Evolutionary conservation across 1,140 invertebrate genomes (phyloP).

Genomic region (Drosophila nikananu): DNA sequence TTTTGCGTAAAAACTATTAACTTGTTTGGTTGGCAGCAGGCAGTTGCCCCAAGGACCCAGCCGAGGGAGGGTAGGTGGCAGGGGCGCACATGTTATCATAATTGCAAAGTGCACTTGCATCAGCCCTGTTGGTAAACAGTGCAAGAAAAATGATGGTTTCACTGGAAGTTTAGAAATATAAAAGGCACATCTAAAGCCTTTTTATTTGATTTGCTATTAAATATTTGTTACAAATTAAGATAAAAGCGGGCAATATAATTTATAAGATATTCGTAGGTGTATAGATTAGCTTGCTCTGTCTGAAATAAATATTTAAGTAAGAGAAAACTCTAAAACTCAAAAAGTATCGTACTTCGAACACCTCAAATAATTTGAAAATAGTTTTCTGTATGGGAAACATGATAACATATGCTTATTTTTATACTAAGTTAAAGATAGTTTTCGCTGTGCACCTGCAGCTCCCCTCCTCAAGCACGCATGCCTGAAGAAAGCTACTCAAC

Average conservation of each 20-base stretch:
- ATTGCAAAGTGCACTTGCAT: conserved; percentile 62
- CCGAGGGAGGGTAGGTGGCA: conserved; percentile 13
- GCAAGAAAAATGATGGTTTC: neutral
- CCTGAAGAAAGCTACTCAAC: conserved; percentile 48
- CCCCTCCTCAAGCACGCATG: conserved; percentile 11
- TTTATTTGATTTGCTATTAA: too few relatives aligned
- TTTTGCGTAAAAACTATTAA: conserved; percentile 71
- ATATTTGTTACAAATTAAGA: neutral
- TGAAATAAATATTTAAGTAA: neutral
- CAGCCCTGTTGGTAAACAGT: neutral
- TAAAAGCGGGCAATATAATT: too few relatives aligned
- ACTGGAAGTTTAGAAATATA: neutral
- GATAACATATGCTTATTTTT: too few relatives aligned
- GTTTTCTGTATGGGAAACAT: neutral
- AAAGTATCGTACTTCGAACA: too few relatives aligned
- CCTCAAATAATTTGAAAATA: neutral
- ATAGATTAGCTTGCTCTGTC: too few relatives aligned
- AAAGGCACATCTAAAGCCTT: too few relatives aligned
- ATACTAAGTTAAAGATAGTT: neutral
- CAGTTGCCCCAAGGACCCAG: conserved; percentile 30
- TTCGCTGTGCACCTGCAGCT: neutral
- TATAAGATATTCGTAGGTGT: neutral
- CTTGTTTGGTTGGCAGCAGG: conserved; percentile 61
- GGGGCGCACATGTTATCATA: conserved; percentile 61
- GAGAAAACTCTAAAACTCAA: neutral